phyloP scores from a whole-genome alignment of 2,888 invertebrate species.

The Didymodactylos carnosus region DNA sequence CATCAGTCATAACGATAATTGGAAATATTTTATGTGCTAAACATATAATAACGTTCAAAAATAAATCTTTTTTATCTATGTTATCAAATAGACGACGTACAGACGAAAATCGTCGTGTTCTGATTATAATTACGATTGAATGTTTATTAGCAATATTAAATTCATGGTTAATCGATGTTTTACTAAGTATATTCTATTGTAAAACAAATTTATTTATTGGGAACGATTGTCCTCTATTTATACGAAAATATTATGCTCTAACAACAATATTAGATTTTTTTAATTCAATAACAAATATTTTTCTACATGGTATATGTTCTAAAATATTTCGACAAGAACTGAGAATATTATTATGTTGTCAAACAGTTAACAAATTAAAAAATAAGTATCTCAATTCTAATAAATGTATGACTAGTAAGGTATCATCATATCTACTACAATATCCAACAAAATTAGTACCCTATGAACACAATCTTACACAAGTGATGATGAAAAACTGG shows the following conservation, averaged over 20 bases:
- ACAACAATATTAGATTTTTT: not conserved
- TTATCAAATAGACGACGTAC: not conserved
- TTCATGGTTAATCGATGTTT: not conserved
- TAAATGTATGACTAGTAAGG: too few relatives aligned
- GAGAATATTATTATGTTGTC: too few relatives aligned
- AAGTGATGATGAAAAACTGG: too few relatives aligned
- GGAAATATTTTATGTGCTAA: not conserved
- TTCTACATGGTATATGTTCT: not conserved
- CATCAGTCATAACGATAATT: not conserved
- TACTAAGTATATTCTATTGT: not conserved
- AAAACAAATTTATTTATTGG: not conserved
- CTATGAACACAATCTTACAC: too few relatives aligned
- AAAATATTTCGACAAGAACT: not conserved
- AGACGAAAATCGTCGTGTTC: not conserved
- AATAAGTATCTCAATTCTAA: too few relatives aligned
- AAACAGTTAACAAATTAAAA: too few relatives aligned
- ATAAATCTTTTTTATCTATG: not conserved
- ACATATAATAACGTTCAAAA: not conserved
- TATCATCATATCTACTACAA: too few relatives aligned
- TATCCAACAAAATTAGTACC: too few relatives aligned
- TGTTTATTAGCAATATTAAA: not conserved
- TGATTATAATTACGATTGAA: not conserved
- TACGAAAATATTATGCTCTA: not conserved
- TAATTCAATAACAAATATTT: not conserved
- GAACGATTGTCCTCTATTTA: not conserved